Base-by-base conservation (phyloP, 2,113 vertebrate genomes). In the Channa maculata region DNA sequence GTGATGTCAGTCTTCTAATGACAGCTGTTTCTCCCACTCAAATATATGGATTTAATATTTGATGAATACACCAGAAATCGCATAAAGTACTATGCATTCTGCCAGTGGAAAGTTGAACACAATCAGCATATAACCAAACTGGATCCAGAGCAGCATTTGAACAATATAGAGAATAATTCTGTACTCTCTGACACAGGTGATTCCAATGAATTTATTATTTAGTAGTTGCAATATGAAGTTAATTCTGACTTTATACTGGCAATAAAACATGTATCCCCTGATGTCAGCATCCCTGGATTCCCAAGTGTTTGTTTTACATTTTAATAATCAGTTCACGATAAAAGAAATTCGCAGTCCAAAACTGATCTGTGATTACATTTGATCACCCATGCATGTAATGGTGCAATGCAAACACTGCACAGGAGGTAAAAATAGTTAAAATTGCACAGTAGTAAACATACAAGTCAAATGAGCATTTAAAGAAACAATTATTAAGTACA, bases 161-260 rank as follows among this genome's bases (percentile, higher is more conserved):
- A 24, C 34, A 15, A 7, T 41, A 44, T 37, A 3, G 36, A 55
- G 65, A 43, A 59, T 52, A 8, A 53, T 59, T 6, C 8, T 44
- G 4, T 12, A 55, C 8, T 53, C 37, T 39, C 5, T 43, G 63
- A 45, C 24, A 24, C 14, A 59, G 80, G 5, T 77, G 49, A 68
- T 84, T 88, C 84, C 50, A 86, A 83, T 82, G 14, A 7, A 71
- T 90, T 88, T 88, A 82, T 83, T 92, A 38, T 80, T 81, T 53
- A 82, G 55, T 64, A 80, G 68, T 78, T 60, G 71, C 72, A 84
- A 64, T 77, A 77, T 76, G 49, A 89, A 82, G 63, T 77, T 62
- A 4, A 55, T 72, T 34, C 61, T 71, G 38, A 10, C 8, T 72
- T 69, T 46, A 45, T 79, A 80, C 60, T 59, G 50, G 61, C 52